A percentile compares a stretch with the other conserved stretches of the same genome.
These are phyloP conservation scores for Actinemys pallida DNA, from an alignment of 2,113 vertebrate species.

Conservation along the genomic window DNA sequence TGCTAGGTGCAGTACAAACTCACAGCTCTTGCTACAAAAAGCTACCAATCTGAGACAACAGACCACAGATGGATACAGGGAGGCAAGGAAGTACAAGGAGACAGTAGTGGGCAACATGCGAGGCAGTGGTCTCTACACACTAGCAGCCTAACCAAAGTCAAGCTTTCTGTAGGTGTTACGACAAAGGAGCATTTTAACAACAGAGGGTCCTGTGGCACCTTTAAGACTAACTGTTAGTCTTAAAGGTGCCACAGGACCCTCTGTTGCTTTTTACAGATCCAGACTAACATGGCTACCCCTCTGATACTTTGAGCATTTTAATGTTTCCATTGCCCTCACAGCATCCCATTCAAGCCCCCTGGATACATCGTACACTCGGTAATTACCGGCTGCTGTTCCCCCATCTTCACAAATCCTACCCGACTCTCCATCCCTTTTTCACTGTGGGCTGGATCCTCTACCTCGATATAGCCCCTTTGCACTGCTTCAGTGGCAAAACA, in stretches of 20 bases:
- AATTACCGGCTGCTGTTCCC: neutral
- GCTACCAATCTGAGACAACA: neutral
- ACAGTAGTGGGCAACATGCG: neutral
- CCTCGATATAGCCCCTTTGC: neutral
- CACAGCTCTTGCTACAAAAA: neutral
- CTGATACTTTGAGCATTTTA: neutral
- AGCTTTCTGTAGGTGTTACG: neutral
- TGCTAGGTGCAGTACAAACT: neutral
- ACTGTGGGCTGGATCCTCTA: neutral
- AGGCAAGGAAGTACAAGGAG: neutral
- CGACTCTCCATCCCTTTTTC: neutral
- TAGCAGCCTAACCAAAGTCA: neutral
- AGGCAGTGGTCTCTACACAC: neutral
- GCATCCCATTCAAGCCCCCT: neutral
- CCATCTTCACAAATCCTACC: neutral
- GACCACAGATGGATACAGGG: neutral
- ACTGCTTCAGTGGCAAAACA: neutral
- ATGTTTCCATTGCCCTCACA: neutral
- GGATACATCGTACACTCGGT: neutral
- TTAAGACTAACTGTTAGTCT: too few relatives aligned
- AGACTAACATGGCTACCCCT: too few relatives aligned
- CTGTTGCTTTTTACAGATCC: too few relatives aligned
- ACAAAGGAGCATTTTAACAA: neutral
- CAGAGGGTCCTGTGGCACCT: too few relatives aligned
- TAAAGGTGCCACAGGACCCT: too few relatives aligned